Conservation (phyloP, 2,888 invertebrate species). For the Diarsia rubi region DNA sequence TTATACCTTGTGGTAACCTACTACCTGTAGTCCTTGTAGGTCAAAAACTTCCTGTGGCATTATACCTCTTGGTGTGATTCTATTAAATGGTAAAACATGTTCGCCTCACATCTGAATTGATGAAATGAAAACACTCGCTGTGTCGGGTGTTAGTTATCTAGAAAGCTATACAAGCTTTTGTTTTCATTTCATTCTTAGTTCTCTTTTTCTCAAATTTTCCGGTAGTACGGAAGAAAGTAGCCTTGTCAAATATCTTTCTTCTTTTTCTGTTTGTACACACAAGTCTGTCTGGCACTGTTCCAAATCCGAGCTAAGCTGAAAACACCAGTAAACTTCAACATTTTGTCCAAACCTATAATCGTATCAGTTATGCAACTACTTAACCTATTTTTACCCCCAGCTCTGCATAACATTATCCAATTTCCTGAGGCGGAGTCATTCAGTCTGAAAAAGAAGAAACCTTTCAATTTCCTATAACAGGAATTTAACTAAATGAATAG, state of each 20-base stretch:
- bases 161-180: background rate
- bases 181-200: conserved; percentile 34
- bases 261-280: conserved; percentile 6
- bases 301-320: background rate
- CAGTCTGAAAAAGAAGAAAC: conserved; percentile 13
- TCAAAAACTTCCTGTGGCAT: no score
- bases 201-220: background rate
- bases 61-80: background rate
- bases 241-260: conserved; percentile 3
- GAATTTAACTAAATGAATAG: background rate
- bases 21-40: no score
- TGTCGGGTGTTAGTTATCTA: background rate
- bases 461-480: conserved; percentile 21
- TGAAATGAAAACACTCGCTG: conserved; percentile 44
- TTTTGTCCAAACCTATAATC: background rate
- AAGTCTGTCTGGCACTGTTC: conserved; percentile 15
- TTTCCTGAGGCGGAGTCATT: conserved; percentile 23
- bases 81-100: background rate
- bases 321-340: conserved; percentile 1
- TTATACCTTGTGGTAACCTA: no score
- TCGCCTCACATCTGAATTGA: conserved; percentile 10
- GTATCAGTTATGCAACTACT: background rate
- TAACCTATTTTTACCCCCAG: background rate
- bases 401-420: conserved; percentile 3
- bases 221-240: background rate